phyloP scores from a whole-genome alignment of 2,113 vertebrate species.

The Artemisiospiza belli region DNA sequence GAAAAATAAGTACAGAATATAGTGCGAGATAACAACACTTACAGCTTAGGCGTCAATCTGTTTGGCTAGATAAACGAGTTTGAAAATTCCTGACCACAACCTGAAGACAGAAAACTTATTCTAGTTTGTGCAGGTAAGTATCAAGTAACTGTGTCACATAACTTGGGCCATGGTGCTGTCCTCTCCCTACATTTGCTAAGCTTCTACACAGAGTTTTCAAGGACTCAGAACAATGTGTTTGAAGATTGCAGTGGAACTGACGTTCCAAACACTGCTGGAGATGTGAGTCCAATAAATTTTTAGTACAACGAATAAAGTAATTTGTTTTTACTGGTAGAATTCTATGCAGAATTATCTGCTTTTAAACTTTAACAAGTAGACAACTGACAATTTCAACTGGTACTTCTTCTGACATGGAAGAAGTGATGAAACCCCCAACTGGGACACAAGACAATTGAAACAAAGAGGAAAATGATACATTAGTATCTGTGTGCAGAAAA shows the following conservation, averaged over 20 bases:
- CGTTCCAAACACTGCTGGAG: background rate
- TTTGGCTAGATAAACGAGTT: background rate
- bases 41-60: background rate
- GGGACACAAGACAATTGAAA: background rate
- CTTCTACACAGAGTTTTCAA: background rate
- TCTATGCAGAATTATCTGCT: background rate
- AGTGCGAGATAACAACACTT: background rate
- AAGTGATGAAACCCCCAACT: background rate
- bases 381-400: background rate
- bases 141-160: background rate
- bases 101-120: background rate
- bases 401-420: background rate
- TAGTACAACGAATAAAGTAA: background rate
- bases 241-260: background rate
- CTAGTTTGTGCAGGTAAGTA: accelerated
- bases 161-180: background rate
- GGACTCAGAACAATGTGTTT: background rate
- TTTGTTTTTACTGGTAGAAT: background rate
- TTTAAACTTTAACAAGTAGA: background rate
- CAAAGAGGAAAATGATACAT: background rate
- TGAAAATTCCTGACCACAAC: background rate
- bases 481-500: background rate
- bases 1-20: background rate
- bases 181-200: background rate
- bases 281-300: background rate